Conservation (phyloP, 2,797 vertebrate genomes). For the Cryptoprocta ferox region DNA sequence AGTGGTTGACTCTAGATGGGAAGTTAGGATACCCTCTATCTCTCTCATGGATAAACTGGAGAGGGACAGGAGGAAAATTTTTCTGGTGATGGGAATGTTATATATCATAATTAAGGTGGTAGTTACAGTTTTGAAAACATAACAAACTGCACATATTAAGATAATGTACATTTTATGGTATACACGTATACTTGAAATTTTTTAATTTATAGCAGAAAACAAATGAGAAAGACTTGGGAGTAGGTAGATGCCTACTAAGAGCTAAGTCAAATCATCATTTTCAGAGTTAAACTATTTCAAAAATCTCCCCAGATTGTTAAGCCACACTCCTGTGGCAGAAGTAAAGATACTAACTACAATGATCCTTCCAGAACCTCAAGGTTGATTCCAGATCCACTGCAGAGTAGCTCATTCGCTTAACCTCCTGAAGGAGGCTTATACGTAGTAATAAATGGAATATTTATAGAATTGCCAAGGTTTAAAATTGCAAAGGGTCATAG, state of each 20-base stretch:
- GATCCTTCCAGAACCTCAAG: background rate
- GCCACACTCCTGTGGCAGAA: background rate
- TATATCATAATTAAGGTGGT: background rate
- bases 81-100: background rate
- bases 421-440: background rate
- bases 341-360: background rate
- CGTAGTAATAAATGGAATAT: background rate
- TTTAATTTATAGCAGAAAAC: constrained; percentile 31
- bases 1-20: background rate
- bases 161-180: background rate
- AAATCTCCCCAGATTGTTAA: background rate
- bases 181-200: background rate
- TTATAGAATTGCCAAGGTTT: background rate
- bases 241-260: background rate
- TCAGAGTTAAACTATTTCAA: constrained; percentile 42
- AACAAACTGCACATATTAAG: background rate
- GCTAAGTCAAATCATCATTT: constrained; percentile 3
- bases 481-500: background rate
- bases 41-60: background rate
- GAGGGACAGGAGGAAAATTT: background rate
- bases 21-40: background rate
- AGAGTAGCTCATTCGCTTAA: background rate
- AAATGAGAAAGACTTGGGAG: constrained; percentile 24
- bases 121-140: constrained; percentile 8
- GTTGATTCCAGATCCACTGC: background rate